A percentile compares a stretch with the other conserved stretches of the same genome.
phyloP scores from a whole-genome alignment of 2,113 vertebrate genomes.

The Pterocles gutturalis region DNA sequence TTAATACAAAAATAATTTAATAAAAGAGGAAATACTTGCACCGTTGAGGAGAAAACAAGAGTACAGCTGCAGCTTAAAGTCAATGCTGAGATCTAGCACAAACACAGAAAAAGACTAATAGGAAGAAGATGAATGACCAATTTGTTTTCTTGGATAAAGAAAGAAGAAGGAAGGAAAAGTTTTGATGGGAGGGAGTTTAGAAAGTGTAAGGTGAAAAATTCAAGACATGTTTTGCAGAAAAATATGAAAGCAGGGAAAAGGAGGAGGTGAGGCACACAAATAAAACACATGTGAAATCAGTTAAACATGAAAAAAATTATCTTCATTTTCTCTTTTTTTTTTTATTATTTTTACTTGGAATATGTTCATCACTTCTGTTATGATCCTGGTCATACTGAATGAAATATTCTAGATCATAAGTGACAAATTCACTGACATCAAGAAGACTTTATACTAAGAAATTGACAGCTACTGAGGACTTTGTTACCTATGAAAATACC shows the following conservation, averaged over 20 bases:
- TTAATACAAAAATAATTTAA: not conserved
- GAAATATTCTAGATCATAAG: not conserved
- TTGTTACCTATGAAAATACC: not conserved
- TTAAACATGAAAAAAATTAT: not conserved
- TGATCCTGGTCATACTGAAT: not conserved
- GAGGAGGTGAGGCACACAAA: fast-evolving
- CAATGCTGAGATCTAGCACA: not conserved
- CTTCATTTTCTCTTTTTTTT: not conserved
- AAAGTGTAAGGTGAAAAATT: not conserved
- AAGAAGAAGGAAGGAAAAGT: not conserved
- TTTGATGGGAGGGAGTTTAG: not conserved
- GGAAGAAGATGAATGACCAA: not conserved
- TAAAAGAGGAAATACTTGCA: not conserved
- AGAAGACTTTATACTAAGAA: not conserved
- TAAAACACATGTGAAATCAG: not conserved
- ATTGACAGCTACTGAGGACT: not conserved
- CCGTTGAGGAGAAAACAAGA: not conserved
- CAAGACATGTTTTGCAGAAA: not conserved
- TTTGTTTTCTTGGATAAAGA: not conserved
- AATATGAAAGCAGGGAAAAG: not conserved
- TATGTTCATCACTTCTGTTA: not conserved
- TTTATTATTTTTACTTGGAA: not conserved
- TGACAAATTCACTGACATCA: not conserved
- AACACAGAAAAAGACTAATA: not conserved
- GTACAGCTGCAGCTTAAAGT: not conserved